Evolutionary conservation across 2,113 vertebrate species (phyloP).

Genomic region (Potamarius usumacintae): DNA sequence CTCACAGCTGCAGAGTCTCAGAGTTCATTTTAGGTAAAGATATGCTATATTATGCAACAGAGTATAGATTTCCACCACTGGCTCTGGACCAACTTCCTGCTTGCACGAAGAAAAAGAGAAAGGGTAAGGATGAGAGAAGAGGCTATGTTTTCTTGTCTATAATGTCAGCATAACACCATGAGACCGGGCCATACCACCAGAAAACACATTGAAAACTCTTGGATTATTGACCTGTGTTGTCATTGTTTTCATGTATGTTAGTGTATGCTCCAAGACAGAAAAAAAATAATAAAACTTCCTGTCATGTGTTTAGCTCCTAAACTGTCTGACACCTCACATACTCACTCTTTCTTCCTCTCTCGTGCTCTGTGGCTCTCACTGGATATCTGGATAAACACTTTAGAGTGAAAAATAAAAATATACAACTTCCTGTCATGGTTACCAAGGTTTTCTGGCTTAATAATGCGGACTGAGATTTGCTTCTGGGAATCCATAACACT

Average conservation of each 20-base stretch:
- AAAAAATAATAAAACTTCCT: slow-evolving; percentile 58
- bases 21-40: slow-evolving; percentile 80
- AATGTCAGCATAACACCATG: background rate
- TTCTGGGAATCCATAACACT: slow-evolving; percentile 31
- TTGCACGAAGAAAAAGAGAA: slow-evolving; percentile 52
- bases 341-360: background rate
- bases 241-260: slow-evolving; percentile 43
- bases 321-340: slow-evolving; percentile 54
- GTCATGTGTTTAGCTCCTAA: slow-evolving; percentile 70
- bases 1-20: slow-evolving; percentile 75
- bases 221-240: slow-evolving; percentile 15
- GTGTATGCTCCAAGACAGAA: slow-evolving; percentile 69
- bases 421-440: slow-evolving; percentile 27
- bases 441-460: slow-evolving; percentile 22
- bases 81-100: slow-evolving; percentile 75
- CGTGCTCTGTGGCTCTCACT: background rate
- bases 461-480: slow-evolving; percentile 47
- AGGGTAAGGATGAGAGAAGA: slow-evolving; percentile 29
- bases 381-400: slow-evolving; percentile 34
- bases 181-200: background rate
- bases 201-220: slow-evolving; percentile 2
- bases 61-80: slow-evolving; percentile 78
- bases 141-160: slow-evolving; percentile 12
- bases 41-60: slow-evolving; percentile 79
- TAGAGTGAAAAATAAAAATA: slow-evolving; percentile 22